Base-by-base conservation (phyloP, 2,113 vertebrate genomes). In the Leucopsar rothschildi region DNA sequence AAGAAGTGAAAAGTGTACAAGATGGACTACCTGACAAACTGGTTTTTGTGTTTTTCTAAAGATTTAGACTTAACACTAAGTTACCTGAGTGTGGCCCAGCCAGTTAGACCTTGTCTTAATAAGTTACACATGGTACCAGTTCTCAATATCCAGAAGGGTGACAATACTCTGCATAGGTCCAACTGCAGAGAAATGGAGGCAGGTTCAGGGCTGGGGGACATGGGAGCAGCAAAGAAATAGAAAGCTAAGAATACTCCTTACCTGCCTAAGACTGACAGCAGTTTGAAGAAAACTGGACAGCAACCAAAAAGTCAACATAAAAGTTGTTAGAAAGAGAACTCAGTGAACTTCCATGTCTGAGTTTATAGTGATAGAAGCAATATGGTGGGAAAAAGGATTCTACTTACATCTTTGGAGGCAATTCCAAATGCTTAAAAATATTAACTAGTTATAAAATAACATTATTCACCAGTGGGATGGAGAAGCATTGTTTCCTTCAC, bases 31-130 rank as follows among this genome's bases (percentile, higher is more conserved):
- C 57, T 86, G 10, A 42, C 70, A 88, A 81, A 3, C 20, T 44
- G 6, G 0, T 5, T 14, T 73, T 63, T 10, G 6, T 10, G 1
- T 1, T 6, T 37, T 31, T 70, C 64, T 24, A 6, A 37, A 45
- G 33, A 68, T 10, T 69, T 79, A 31, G 22, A n/a, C 35, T 73
- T 86, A 75, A 59, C 70, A 33, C 24, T 60, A 20, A 47, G 10
- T 59, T 72, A 66, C 9, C 14, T 75, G 24, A 91, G 59, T 18
- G 23, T 12, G 21, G n/a, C 40, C 28, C 37, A 57, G n/a, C 0
- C 40, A 84, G 68, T 68, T 75, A 75, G 75, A 83, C n/a, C 11
- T 64, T 40, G 29, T 28, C 21, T 71, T 75, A 75, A 39, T 29
- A 78, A 90, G 11, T 18, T 27, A 2, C 21, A 37, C 3, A 1